A percentile compares a stretch with the other conserved stretches of the same genome.
These are phyloP conservation scores for Tragulus kanchil DNA, from an alignment of 2,113 vertebrate genomes.

Conservation along the genomic window DNA sequence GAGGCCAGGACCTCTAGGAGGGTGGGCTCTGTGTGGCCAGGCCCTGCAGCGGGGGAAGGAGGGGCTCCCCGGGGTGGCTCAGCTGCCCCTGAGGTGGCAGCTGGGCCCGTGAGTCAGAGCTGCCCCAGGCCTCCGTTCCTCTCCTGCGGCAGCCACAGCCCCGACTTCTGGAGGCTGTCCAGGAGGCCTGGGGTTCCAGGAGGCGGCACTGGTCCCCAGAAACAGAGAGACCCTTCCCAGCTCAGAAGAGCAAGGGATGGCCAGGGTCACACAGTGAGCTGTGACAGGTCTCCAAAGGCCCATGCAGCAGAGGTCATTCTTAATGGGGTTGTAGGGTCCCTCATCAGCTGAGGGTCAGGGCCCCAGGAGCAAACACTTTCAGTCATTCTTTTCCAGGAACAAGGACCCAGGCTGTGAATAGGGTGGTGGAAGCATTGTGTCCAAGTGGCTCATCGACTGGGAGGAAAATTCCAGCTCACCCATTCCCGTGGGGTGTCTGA, in stretches of 20 bases:
- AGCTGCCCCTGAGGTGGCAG: slow-evolving; percentile 47
- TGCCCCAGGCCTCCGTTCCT: neutral
- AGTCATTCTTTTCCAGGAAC: slow-evolving; percentile 73
- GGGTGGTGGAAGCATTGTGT: slow-evolving; percentile 41
- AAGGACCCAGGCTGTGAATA: neutral
- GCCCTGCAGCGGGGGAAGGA: neutral
- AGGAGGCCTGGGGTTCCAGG: neutral
- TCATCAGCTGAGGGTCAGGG: neutral
- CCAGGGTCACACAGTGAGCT: too few species aligned
- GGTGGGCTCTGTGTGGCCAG: neutral
- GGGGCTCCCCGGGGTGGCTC: neutral
- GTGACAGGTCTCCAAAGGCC: too few species aligned
- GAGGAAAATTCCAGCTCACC: slow-evolving; percentile 72
- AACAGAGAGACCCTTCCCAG: neutral
- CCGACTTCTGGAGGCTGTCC: neutral
- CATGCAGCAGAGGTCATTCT: too few species aligned
- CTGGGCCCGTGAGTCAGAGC: slow-evolving; percentile 64
- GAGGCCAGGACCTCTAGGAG: neutral
- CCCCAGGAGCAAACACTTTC: neutral
- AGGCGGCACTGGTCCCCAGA: neutral
- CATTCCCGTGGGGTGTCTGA: neutral
- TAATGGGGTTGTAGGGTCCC: neutral
- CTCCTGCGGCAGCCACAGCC: neutral
- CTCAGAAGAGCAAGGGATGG: neutral
- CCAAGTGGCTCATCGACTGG: slow-evolving; percentile 68